A percentile compares a stretch with the other conserved stretches of the same genome.
Conservation (phyloP, 2,113 vertebrate species). For the Microtus montanus region DNA sequence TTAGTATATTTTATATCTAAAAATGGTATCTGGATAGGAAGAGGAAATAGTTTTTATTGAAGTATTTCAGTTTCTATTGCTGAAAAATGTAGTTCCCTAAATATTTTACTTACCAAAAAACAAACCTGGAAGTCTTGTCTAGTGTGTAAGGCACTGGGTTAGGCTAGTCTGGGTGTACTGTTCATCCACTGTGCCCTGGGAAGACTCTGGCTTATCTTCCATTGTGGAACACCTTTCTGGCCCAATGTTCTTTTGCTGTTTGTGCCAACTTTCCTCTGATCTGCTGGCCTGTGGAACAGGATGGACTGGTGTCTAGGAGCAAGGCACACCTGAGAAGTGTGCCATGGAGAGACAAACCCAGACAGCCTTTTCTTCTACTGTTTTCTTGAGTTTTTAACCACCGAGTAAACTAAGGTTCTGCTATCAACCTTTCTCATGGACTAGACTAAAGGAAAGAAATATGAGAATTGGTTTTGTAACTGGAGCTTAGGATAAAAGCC, state of each 20-base stretch:
- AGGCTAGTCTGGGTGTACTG: not conserved
- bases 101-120: not conserved
- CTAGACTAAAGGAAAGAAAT: not conserved
- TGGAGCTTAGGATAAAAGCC: not conserved
- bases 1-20: conserved; percentile 45
- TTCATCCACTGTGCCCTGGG: not conserved
- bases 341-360: not conserved
- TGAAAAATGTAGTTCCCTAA: conserved; percentile 37
- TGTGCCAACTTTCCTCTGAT: not conserved
- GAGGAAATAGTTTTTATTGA: not conserved
- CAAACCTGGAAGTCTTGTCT: not conserved
- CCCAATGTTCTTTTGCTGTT: not conserved
- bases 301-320: not conserved
- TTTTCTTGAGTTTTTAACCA: not conserved
- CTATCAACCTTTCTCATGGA: not conserved
- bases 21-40: conserved; percentile 15
- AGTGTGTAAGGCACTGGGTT: not conserved
- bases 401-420: not conserved
- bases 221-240: not conserved
- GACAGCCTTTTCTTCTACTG: not conserved
- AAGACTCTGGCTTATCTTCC: not conserved
- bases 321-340: not conserved
- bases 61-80: conserved; percentile 30
- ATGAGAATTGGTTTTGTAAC: not conserved
- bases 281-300: not conserved